Base-by-base conservation (phyloP, 2,113 vertebrate genomes). In the Oryzias curvinotus region DNA sequence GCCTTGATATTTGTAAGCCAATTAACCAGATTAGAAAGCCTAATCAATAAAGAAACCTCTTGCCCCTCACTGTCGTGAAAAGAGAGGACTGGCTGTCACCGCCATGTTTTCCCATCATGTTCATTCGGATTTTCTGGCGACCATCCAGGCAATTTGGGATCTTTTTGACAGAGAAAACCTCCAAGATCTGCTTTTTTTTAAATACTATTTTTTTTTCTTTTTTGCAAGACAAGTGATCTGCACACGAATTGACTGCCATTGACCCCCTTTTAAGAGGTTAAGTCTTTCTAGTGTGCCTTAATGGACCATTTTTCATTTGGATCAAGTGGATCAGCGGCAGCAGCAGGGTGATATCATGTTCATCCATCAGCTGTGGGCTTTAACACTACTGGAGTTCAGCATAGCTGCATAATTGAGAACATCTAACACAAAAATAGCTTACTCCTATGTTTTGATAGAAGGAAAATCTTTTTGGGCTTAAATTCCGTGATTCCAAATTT, bases 21-120 rank as follows among this genome's bases (percentile, higher is more conserved):
- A 84, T 89, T 81, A 78, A 61, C 45, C 30, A 55, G 59, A 82
- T 85, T 77, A 85, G 60, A 79, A 73, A 56, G 43, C 23, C 45
- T 68, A 63, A 85, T 86, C 77, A 62, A 81, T 78, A 74, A 44
- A 47, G 23, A 26, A 60, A 56, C 58, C 68, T 61, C 23, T 53
- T 57, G 65, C 53, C 45, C 28, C 23, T 54, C 57, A 16, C 44
- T 52, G 47, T 63, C 62, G 47, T 57, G 57, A 28, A 54, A 70
- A 68, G 16, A 5, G 56, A 50, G 21, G 28, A 14, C 21, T 47
- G 14, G 19, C 57, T 61, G 65, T 57, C 18, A 57, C 43, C 65
- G 48, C 36, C 52, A 8, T 12, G 17, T 23, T 5, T 4, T 25
- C 57, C 49, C 26, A 57, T 53, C 42, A 48, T 30, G 15, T 45